Conservation (phyloP, 2,797 vertebrate species). For the Ciconia nigra region DNA sequence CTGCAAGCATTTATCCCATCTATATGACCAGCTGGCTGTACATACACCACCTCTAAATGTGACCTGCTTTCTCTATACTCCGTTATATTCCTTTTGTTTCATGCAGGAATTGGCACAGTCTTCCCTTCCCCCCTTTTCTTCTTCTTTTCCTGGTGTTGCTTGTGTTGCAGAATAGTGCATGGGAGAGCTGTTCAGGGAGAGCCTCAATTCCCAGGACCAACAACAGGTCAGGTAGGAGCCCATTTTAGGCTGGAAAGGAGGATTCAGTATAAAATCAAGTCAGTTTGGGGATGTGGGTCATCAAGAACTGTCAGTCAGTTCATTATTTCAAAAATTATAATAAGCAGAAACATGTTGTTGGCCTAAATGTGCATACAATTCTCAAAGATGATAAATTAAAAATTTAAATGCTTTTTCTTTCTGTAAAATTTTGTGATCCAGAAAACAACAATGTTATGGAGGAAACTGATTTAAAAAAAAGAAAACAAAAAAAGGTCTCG, state of each 20-base stretch:
- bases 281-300: neutral
- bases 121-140: neutral
- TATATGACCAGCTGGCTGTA: neutral
- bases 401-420: neutral
- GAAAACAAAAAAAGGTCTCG: neutral
- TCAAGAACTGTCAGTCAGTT: neutral
- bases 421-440: neutral
- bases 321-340: neutral
- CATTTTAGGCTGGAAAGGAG: neutral
- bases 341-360: neutral
- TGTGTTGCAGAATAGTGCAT: neutral
- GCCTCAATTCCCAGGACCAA: neutral
- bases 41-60: neutral
- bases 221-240: neutral
- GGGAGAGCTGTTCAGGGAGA: neutral
- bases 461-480: neutral
- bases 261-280: neutral
- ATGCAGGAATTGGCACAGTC: neutral
- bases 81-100: neutral
- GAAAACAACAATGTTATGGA: neutral
- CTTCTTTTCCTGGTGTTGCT: neutral
- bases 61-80: neutral
- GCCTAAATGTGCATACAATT: neutral
- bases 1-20: neutral
- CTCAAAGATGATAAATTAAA: neutral